Evolutionary conservation across 2,113 vertebrate genomes (phyloP).

Genomic region (Manacus vitellinus): DNA sequence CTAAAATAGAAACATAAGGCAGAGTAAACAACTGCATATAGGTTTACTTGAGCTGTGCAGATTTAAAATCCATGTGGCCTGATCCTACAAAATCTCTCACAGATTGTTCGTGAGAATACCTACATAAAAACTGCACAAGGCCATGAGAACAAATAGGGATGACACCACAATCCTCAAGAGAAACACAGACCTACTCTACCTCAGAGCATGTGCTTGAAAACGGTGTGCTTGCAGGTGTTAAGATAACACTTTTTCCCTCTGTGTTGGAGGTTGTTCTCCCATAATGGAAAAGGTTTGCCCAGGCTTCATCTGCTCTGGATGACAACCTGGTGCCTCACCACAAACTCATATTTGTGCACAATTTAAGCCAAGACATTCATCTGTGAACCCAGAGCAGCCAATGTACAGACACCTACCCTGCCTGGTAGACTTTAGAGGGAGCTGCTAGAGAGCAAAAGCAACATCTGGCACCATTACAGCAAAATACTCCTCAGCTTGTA

Average conservation of each 20-base stretch:
- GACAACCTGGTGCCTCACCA: neutral
- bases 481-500: neutral
- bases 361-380: neutral
- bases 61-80: neutral
- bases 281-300: neutral
- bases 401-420: neutral
- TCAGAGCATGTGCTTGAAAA: neutral
- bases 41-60: neutral
- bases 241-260: neutral
- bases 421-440: neutral
- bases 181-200: neutral
- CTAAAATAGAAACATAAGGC: slow-evolving; percentile 48
- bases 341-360: neutral
- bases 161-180: neutral
- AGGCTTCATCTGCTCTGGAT: neutral
- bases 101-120: neutral
- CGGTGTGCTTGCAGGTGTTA: neutral
- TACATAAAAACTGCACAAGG: neutral
- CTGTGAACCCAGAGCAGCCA: neutral
- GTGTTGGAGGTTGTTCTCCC: neutral
- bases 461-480: neutral
- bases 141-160: neutral
- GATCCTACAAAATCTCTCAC: neutral
- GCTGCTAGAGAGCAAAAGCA: neutral
- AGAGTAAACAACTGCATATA: neutral